Conservation (phyloP, 1,140 invertebrate genomes). For the Bombus pyrosoma region DNA sequence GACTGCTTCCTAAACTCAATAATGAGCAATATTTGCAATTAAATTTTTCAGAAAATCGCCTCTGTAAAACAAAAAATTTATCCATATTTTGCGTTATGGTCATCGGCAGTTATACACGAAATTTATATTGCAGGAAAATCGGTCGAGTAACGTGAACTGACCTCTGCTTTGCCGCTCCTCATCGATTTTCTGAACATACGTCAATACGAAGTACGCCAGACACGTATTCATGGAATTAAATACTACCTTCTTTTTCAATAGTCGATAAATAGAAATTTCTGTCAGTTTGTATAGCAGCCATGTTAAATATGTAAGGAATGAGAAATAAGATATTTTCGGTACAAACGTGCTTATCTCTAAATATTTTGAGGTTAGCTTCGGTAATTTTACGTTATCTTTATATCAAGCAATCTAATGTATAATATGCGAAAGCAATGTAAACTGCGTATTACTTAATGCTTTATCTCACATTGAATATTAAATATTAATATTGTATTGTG, state of each 20-base stretch:
- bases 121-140: slow-evolving; percentile 38
- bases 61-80: background rate
- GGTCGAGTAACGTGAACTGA: slow-evolving; percentile 39
- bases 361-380: slow-evolving; percentile 48
- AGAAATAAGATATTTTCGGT: background rate
- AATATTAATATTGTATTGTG: background rate
- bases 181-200: slow-evolving; percentile 52
- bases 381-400: background rate
- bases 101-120: background rate
- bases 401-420: slow-evolving; percentile 4
- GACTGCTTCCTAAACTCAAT: background rate
- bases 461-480: background rate
- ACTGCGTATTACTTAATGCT: background rate
- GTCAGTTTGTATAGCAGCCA: background rate
- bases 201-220: slow-evolving; percentile 40
- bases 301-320: background rate
- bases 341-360: background rate
- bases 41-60: background rate
- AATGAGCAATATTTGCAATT: background rate
- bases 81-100: background rate
- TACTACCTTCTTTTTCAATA: background rate
- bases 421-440: background rate
- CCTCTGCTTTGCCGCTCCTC: slow-evolving; percentile 36
- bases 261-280: background rate
- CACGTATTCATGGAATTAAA: slow-evolving; percentile 34